Base-by-base conservation (phyloP, 1,140 invertebrate genomes). In the Agraylea sexmaculata region DNA sequence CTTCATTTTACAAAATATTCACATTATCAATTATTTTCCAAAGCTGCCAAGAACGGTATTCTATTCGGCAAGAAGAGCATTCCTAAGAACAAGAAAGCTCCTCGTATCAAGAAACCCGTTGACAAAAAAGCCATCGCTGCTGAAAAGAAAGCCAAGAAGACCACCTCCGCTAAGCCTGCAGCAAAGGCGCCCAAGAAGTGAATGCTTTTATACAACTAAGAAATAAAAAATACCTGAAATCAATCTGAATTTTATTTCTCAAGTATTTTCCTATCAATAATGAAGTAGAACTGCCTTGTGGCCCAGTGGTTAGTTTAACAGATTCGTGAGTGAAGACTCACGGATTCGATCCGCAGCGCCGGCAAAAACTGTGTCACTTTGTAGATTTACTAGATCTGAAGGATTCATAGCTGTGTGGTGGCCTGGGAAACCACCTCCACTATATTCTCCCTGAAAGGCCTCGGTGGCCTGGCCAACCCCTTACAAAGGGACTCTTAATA, bases 1-100 rank as follows among this genome's bases (percentile, higher is more conserved):
- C 23, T 2, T 13, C 12, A 17, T 15, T 20, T 30, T 12, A 22
- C 16, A 27, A 36, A 28, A 19, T 19, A 43, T 20, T 23, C 29
- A 5, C 20, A 20, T 25, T 30, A 11, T 37, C n/a, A 16, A 15
- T 39, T 37, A 20, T 38, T 31, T 22, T 32, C 17, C 33, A 37
- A 16, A 46, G 47, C 47, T 34, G 57, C 60, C 7, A 59, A 63
- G 25, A 59, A 62, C 30, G 46, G 50, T 29, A 61, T 60, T 28
- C 49, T 53, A 7, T 65, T 66, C 36, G 65, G 65, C 47, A 68
- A 68, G 47, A 66, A 59, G 49, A 54, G 51, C 28, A 47, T 66
- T 13, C 62, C 63, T 39, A 68, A 66, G 48, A 55, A 58, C 18
- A 66, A 60, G 52, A 66, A 66, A 45, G 52, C 47, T 34, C 60